Conservation (phyloP, 1,140 invertebrate genomes). For the Apis laboriosa region DNA sequence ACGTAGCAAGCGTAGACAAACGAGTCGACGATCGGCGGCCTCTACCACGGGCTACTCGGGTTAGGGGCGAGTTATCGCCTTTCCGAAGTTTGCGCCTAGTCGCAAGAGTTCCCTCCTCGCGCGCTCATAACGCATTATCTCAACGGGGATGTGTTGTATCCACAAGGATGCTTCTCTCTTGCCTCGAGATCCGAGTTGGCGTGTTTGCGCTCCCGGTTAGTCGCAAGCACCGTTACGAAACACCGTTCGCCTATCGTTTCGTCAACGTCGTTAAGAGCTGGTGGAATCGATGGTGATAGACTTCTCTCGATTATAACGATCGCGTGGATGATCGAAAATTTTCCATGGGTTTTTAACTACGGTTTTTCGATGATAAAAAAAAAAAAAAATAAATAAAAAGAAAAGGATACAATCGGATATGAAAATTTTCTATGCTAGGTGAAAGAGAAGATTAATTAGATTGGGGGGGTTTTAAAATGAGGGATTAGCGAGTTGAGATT, state of each 20-base stretch:
- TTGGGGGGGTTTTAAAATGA: too few species aligned
- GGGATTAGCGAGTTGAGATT: too few species aligned
- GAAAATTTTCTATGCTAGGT: too few species aligned
- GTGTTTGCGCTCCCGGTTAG: slow-evolving; percentile 19
- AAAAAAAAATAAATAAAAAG: too few species aligned
- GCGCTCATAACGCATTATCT: slow-evolving; percentile 34
- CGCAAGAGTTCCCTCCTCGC: neutral
- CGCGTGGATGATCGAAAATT: too few species aligned
- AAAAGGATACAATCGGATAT: too few species aligned
- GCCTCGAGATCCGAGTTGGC: slow-evolving; percentile 6
- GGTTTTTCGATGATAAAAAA: too few species aligned
- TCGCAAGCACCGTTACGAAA: neutral
- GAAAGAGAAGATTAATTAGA: too few species aligned
- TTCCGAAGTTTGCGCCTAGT: slow-evolving; percentile 53
- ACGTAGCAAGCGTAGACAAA: slow-evolving; percentile 23
- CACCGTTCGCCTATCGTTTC: neutral
- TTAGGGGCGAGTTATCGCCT: slow-evolving; percentile 57
- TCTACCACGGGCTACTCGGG: slow-evolving; percentile 37
- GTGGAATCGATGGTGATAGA: neutral
- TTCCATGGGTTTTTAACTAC: too few species aligned
- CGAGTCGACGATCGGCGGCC: slow-evolving; percentile 7
- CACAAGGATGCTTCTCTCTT: too few species aligned
- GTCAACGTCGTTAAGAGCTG: slow-evolving; percentile 4
- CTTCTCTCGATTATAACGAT: too few species aligned
- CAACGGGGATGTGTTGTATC: neutral